These are phyloP conservation scores for Jaculus jaculus DNA, from an alignment of 2,113 vertebrate species.

Conservation along the genomic window DNA sequence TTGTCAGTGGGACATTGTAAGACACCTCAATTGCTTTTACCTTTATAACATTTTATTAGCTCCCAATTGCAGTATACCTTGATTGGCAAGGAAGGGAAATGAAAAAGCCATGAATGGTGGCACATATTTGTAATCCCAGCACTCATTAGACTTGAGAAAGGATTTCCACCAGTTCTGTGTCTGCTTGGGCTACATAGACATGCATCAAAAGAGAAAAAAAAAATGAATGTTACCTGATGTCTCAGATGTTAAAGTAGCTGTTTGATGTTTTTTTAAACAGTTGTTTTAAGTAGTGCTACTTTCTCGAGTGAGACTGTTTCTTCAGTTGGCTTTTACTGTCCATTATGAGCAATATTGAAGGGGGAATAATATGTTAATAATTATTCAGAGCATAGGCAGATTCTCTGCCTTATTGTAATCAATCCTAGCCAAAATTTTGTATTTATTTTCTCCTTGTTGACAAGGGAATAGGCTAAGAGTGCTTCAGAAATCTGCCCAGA, in stretches of 20 bases:
- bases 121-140: background rate
- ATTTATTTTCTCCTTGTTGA: background rate
- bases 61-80: background rate
- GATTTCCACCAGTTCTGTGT: background rate
- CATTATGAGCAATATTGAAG: background rate
- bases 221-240: background rate
- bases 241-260: background rate
- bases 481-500: background rate
- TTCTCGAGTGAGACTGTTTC: background rate
- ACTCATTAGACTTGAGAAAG: background rate
- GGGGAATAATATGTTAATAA: background rate
- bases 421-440: background rate
- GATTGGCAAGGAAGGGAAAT: background rate
- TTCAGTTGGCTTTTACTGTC: background rate
- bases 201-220: background rate
- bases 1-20: background rate
- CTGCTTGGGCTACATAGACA: background rate
- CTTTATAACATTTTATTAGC: background rate
- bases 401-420: background rate
- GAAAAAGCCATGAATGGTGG: background rate
- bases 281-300: background rate
- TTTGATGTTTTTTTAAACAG: background rate
- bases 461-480: background rate
- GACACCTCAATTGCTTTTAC: background rate
- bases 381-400: background rate